Conservation (phyloP, 2,113 vertebrate genomes). For the Pseudopodoces humilis region DNA sequence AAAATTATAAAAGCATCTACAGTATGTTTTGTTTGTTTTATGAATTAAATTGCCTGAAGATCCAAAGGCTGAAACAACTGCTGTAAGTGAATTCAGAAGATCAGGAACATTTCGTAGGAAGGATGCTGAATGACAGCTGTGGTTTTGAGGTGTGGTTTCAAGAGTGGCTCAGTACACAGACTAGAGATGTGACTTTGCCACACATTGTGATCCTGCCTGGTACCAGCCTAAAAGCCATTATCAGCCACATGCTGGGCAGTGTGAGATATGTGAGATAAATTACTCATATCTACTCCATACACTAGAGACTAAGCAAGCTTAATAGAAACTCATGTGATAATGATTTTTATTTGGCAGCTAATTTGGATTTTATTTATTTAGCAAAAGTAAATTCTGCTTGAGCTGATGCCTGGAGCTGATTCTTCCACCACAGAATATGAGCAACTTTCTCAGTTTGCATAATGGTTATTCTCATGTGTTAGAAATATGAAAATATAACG, state of each 20-base stretch:
- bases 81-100: not conserved
- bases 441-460: not conserved
- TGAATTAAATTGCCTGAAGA: not conserved
- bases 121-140: not conserved
- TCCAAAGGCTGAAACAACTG: rapidly evolving
- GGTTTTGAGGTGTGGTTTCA: not conserved
- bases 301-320: not conserved
- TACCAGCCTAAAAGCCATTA: not conserved
- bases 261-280: not conserved
- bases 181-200: not conserved
- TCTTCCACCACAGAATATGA: not conserved
- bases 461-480: not conserved
- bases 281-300: not conserved
- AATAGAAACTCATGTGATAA: not conserved
- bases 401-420: not conserved
- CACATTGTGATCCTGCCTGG: rapidly evolving
- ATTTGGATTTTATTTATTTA: not conserved
- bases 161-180: not conserved
- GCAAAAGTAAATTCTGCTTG: not conserved
- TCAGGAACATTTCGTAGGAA: not conserved
- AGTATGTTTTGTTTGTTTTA: not conserved
- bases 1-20: not conserved
- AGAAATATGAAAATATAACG: not conserved
- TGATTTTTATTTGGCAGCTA: not conserved
- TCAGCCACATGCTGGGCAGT: not conserved